phyloP scores from a whole-genome alignment of 2,888 invertebrate species.

The Pseudococcus viburni region DNA sequence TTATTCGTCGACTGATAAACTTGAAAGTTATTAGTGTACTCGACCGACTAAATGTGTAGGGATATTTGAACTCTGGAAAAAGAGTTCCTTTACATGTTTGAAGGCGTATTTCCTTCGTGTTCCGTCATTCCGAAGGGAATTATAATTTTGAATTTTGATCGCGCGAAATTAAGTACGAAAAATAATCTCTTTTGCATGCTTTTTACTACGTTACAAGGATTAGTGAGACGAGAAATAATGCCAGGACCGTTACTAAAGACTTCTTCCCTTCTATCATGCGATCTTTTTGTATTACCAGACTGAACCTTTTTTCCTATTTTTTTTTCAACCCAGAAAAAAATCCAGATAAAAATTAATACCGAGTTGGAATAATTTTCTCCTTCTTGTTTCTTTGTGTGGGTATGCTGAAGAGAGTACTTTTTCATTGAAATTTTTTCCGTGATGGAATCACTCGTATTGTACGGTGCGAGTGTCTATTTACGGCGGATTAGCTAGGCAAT shows the following conservation, averaged over 20 bases:
- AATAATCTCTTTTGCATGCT: constrained; percentile 50
- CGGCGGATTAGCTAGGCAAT: constrained; percentile 40
- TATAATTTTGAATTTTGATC: constrained; percentile 50
- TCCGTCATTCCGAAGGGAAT: constrained; percentile 39
- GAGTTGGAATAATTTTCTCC: constrained; percentile 18
- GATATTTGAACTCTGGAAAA: constrained; percentile 5
- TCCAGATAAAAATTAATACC: constrained; percentile 48
- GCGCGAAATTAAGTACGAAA: constrained; percentile 47
- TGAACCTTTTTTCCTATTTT: background rate
- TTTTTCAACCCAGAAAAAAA: constrained; percentile 4
- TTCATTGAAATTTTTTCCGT: background rate
- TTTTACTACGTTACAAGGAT: constrained; percentile 46
- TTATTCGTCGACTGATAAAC: constrained; percentile 4
- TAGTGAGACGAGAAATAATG: constrained; percentile 44
- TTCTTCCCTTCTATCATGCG: constrained; percentile 22
- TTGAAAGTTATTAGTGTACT: constrained; percentile 13
- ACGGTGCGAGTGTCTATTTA: too few relatives aligned
- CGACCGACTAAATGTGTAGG: background rate
- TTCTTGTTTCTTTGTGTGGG: background rate
- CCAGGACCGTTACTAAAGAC: constrained; percentile 20
- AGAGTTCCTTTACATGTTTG: constrained; percentile 27
- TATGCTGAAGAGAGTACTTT: background rate
- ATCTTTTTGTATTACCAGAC: constrained; percentile 41
- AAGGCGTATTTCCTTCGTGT: constrained; percentile 37
- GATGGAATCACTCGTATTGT: too few relatives aligned